Evolutionary conservation across 2,888 invertebrate species (phyloP).

Genomic region (Ophioninae sp.): DNA sequence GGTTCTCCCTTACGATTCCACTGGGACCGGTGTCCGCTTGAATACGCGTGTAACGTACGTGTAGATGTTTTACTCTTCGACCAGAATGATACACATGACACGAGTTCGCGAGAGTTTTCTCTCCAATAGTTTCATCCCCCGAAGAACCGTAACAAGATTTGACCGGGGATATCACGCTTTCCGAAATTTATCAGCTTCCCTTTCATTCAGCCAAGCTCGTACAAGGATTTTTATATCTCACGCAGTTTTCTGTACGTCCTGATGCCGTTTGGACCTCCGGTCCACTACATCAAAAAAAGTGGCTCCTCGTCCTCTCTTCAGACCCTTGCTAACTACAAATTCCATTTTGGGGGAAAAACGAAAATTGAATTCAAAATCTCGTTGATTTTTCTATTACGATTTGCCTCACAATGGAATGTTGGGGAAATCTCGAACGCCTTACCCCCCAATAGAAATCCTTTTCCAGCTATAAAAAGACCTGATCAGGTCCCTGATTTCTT

Average conservation of each 20-base stretch:
- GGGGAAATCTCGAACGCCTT: too few species aligned
- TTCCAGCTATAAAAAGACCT: too few species aligned
- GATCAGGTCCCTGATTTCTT: too few species aligned
- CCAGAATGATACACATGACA: slow-evolving; percentile 18
- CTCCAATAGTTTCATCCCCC: slow-evolving; percentile 42
- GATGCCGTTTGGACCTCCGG: slow-evolving; percentile 38
- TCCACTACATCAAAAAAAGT: background rate
- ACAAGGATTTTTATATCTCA: slow-evolving; percentile 54
- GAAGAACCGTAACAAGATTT: slow-evolving; percentile 54
- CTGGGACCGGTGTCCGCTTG: slow-evolving; percentile 47
- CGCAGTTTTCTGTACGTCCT: slow-evolving; percentile 24
- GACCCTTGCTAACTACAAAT: background rate
- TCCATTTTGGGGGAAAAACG: too few species aligned
- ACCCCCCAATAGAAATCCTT: too few species aligned
- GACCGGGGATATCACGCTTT: slow-evolving; percentile 58
- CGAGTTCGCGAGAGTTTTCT: slow-evolving; percentile 19
- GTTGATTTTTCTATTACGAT: too few species aligned
- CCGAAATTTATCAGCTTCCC: slow-evolving; percentile 38
- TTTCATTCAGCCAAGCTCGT: background rate
- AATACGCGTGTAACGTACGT: background rate
- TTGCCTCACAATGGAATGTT: too few species aligned
- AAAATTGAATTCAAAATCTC: too few species aligned
- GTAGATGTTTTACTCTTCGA: background rate
- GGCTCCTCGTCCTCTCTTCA: background rate
- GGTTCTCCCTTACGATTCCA: slow-evolving; percentile 11